Percentiles rank a stretch among this genome's conserved stretches.
These are phyloP conservation scores for Neodon shergylaensis DNA, from an alignment of 2,113 vertebrate species.

Conservation along the genomic window DNA sequence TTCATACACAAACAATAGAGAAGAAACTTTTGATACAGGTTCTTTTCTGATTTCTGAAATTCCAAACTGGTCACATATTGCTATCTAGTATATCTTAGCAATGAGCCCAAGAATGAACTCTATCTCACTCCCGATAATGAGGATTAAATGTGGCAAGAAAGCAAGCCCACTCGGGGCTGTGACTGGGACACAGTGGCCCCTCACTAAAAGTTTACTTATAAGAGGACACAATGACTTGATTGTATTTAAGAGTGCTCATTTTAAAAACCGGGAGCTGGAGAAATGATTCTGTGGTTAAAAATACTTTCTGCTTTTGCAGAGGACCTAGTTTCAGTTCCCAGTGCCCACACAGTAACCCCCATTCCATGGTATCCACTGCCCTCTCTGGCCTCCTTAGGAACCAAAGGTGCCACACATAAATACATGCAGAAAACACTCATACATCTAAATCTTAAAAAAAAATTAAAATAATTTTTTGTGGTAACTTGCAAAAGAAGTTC, in stretches of 20 bases:
- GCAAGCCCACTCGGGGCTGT: neutral
- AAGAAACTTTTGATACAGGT: neutral
- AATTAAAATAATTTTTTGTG: neutral
- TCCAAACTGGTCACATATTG: neutral
- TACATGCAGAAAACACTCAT: neutral
- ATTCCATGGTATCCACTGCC: neutral
- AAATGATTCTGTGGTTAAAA: neutral
- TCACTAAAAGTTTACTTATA: neutral
- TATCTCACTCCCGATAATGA: neutral
- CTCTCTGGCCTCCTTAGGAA: neutral
- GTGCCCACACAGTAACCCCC: no score
- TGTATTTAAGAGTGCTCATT: neutral
- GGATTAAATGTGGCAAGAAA: neutral
- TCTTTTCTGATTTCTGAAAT: neutral
- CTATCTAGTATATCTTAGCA: neutral
- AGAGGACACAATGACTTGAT: neutral
- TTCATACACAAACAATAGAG: neutral
- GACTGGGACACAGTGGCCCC: neutral
- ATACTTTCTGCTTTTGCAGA: neutral
- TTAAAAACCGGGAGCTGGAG: neutral
- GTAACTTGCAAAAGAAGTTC: neutral
- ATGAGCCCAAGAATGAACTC: neutral
- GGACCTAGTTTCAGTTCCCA: neutral
- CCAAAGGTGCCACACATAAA: neutral
- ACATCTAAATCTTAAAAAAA: neutral